These are phyloP conservation scores for Siniperca obscura DNA, from an alignment of 2,797 vertebrate genomes.

Conservation along the genomic window DNA sequence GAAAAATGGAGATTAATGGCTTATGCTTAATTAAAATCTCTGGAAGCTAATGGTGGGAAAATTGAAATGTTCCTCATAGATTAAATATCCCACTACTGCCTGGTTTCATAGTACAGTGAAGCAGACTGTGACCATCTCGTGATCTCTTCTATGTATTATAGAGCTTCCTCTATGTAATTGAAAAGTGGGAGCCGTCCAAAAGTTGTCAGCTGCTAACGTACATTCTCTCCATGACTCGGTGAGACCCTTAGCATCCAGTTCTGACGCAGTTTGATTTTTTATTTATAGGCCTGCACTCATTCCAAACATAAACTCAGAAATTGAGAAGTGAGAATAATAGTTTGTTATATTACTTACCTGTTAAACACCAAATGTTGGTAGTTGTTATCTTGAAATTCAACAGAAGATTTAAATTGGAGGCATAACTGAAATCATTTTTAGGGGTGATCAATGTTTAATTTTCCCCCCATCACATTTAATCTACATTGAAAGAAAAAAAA, in stretches of 20 bases:
- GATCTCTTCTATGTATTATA: conserved; percentile 61
- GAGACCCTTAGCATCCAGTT: conserved; percentile 4
- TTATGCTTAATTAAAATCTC: conserved; percentile 81
- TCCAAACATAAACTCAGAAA: not conserved
- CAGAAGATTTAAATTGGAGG: not conserved
- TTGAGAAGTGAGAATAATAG: not conserved
- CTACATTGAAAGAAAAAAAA: not conserved
- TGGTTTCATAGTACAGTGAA: conserved; percentile 53
- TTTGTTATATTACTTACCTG: not conserved
- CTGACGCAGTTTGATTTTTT: conserved; percentile 14
- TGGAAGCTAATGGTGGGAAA: conserved; percentile 77
- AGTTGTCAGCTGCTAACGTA: conserved; percentile 36
- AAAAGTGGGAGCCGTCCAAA: conserved; percentile 50
- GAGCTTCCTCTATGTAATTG: conserved; percentile 63
- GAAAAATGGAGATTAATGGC: conserved; percentile 79
- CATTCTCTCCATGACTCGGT: not conserved
- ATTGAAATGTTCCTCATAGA: conserved; percentile 79
- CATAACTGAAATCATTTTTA: not conserved
- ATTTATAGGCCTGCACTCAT: not conserved
- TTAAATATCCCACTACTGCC: conserved; percentile 62
- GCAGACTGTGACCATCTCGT: conserved; percentile 68
- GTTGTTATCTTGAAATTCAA: not conserved
- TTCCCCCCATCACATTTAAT: not conserved
- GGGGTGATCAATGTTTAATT: not conserved
- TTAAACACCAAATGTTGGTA: not conserved